These are phyloP conservation scores for Channa maculata DNA, from an alignment of 2,113 vertebrate genomes.

Conservation along the genomic window DNA sequence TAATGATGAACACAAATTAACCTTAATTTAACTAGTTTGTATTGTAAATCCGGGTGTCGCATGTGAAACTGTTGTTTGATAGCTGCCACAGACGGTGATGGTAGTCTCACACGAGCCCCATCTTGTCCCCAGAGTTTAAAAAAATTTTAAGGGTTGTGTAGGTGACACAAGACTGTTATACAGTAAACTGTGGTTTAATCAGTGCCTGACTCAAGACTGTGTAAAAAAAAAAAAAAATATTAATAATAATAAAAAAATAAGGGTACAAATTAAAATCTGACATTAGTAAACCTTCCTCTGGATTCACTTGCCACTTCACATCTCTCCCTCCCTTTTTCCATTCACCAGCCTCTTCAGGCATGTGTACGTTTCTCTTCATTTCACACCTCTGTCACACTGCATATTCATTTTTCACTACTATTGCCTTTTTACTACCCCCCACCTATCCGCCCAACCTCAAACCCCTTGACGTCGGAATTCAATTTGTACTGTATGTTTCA, in stretches of 20 bases:
- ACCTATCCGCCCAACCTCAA: constrained; percentile 56
- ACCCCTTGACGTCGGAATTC: constrained; percentile 88
- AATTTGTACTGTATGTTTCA: constrained; percentile 95
- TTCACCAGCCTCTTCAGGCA: constrained; percentile 30
- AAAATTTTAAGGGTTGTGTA: background rate
- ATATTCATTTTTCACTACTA: constrained; percentile 65
- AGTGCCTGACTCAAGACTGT: background rate
- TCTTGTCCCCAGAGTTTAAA: background rate
- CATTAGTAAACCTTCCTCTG: constrained; percentile 1
- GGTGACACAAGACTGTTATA: constrained; percentile 3
- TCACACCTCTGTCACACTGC: constrained; percentile 57
- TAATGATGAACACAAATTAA: no score
- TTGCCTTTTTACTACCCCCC: constrained; percentile 20
- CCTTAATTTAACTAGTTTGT: no score
- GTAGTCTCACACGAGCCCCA: background rate
- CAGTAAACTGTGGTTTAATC: background rate
- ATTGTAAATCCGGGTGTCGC: no score
- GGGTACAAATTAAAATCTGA: constrained; percentile 7
- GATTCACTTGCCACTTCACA: background rate
- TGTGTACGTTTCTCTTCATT: constrained; percentile 59
- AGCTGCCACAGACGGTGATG: background rate
- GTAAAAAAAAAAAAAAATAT: background rate
- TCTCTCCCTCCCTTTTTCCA: background rate
- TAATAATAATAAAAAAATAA: background rate
- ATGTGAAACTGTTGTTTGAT: no score